Percentiles rank a stretch among this genome's conserved stretches.
Conservation (phyloP, 2,888 invertebrate genomes). For the Noctua pronuba region DNA sequence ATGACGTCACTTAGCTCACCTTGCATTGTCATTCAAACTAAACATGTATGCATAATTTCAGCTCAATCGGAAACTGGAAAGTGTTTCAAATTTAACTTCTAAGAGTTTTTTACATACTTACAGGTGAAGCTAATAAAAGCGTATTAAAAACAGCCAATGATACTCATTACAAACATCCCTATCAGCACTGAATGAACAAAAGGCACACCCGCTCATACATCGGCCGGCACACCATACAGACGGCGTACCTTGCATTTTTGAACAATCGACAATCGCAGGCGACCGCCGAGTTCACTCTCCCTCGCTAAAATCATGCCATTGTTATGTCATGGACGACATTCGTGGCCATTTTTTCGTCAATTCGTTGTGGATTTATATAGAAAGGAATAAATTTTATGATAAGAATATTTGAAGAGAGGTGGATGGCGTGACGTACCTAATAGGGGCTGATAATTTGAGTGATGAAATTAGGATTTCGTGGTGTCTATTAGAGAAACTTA, state of each 20-base stretch:
- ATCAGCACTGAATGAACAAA: slow-evolving; percentile 27
- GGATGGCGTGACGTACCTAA: neutral
- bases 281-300: slow-evolving; percentile 42
- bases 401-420: slow-evolving; percentile 10
- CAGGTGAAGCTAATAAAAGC: too few species aligned
- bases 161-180: neutral
- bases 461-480: neutral
- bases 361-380: neutral
- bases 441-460: neutral
- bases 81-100: too few species aligned
- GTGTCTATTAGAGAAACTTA: neutral
- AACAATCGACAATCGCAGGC: slow-evolving; percentile 48
- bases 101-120: too few species aligned
- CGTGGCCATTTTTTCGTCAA: slow-evolving; percentile 49
- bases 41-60: too few species aligned
- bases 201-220: neutral
- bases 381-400: slow-evolving; percentile 9
- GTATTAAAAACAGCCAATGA: too few species aligned
- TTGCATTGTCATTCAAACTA: too few species aligned
- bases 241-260: slow-evolving; percentile 56
- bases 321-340: slow-evolving; percentile 40
- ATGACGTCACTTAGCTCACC: too few species aligned
- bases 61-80: too few species aligned
- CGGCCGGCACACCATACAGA: neutral
- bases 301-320: slow-evolving; percentile 57